Base-by-base conservation (phyloP, 2,113 vertebrate genomes). In the Chroicocephalus ridibundus region DNA sequence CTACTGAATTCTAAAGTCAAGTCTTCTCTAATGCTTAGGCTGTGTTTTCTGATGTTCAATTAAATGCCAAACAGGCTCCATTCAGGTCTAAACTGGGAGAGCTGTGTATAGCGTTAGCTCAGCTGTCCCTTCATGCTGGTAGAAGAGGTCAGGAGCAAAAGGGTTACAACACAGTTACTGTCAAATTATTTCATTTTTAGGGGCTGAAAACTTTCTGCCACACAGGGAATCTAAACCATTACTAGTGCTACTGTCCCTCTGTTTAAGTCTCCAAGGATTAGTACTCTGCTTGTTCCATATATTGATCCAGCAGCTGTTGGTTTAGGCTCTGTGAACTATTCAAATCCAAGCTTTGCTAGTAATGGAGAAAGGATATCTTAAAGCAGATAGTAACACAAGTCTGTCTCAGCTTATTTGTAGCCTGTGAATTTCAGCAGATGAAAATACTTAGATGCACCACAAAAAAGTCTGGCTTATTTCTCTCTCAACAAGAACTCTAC, bases 1-100 rank as follows among this genome's bases (percentile, higher is more conserved):
- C 97, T 94, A 94, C 88, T 97, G 95, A 96, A 97, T 96, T 96
- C 92, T 96, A 44, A 95, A 91, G 91, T 93, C 57, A 95, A 97
- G 96, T 95, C 88, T 98, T 97, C 82, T 97, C 93, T 94, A 90
- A 92, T 97, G 88, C 58, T 95, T 94, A 97, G 96, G 86, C 44
- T 90, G 72, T 89, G 83, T 94, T 89, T 96, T 90, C 78, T 93
- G 54, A 68, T 49, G 52, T 80, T 93, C 64, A 68, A n/a, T 94
- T 64, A 68, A 94, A 91, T 81, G 60, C 55, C 46, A 60, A 78
- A 65, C 57, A 78, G 69, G 32, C 55, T 91, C 54, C 44, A 1
- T 17, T 61, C 36, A 76, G 38, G 46, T 82, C 66, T 80, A 40
- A 88, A 86, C 13, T n/a, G 22, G 70, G 62, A 52, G 25, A 3